Percentiles rank a stretch among this genome's conserved stretches.
Conservation (phyloP, 1,140 invertebrate genomes). For the Magallana ariakensis region DNA sequence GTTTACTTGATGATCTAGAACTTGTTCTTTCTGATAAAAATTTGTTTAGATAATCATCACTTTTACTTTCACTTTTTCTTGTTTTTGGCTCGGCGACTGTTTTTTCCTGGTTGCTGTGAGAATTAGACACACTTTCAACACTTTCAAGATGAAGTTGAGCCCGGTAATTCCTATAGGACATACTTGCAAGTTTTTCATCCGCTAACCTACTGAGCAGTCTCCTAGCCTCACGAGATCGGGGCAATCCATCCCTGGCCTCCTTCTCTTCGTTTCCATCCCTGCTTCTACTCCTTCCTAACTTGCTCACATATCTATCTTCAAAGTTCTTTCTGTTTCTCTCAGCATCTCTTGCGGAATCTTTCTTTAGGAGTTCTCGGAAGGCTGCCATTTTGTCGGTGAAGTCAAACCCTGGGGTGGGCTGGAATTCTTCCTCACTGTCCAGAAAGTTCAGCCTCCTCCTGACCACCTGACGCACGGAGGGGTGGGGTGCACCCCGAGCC, state of each 20-base stretch:
- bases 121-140: neutral
- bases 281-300: neutral
- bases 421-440: conserved; percentile 50
- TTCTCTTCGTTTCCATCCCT: neutral
- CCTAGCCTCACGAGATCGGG: neutral
- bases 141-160: conserved; percentile 46
- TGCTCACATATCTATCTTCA: neutral
- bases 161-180: conserved; percentile 53
- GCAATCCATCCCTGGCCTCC: neutral
- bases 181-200: conserved; percentile 50
- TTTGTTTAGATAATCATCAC: neutral
- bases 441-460: conserved; percentile 49
- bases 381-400: conserved; percentile 67
- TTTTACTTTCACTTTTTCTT: conserved; percentile 42
- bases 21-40: conserved; percentile 19
- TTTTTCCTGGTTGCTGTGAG: neutral
- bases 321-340: neutral
- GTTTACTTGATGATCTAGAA: conserved; percentile 3
- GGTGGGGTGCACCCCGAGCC: neutral
- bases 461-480: neutral
- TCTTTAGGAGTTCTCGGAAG: conserved; percentile 58
- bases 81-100: neutral
- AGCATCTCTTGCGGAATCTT: conserved; percentile 39
- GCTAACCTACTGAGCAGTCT: conserved; percentile 31
- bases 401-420: conserved; percentile 50